These are phyloP conservation scores for Anser brachyrhynchus DNA, from an alignment of 2,113 vertebrate genomes.

Conservation along the genomic window DNA sequence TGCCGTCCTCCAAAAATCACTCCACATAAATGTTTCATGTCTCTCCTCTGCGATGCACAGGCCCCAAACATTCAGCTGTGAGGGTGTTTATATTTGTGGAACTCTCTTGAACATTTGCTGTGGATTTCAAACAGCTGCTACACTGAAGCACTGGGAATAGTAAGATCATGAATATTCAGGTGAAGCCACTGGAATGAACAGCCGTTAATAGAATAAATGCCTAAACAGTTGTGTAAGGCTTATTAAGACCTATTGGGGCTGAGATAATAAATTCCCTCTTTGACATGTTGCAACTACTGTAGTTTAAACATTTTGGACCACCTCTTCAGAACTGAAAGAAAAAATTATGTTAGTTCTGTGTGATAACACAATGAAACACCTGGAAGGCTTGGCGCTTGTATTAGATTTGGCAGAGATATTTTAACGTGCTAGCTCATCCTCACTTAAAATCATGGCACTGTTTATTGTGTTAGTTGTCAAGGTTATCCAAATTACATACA, in stretches of 20 bases:
- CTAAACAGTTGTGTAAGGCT: conserved; percentile 88
- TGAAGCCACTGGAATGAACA: conserved; percentile 90
- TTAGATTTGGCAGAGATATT: conserved; percentile 74
- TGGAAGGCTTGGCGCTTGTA: conserved; percentile 78
- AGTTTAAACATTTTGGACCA: conserved; percentile 82
- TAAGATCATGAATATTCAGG: conserved; percentile 96
- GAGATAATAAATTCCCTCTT: conserved; percentile 85
- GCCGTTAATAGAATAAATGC: conserved; percentile 90
- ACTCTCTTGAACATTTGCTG: conserved; percentile 86
- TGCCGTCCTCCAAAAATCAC: conserved; percentile 68
- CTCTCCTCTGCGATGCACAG: conserved; percentile 68
- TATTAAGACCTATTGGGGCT: conserved; percentile 86
- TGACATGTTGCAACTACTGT: conserved; percentile 82
- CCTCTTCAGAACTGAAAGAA: conserved; percentile 79
- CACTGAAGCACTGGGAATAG: conserved; percentile 85
- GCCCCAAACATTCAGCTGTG: conserved; percentile 77
- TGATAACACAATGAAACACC: conserved; percentile 83
- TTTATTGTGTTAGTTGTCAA: conserved; percentile 72
- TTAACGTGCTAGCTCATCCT: conserved; percentile 41
- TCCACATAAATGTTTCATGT: conserved; percentile 81
- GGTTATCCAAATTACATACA: conserved; percentile 60
- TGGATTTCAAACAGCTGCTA: conserved; percentile 89
- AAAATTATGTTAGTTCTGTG: conserved; percentile 79
- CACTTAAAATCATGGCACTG: conserved; percentile 65
- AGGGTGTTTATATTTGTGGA: conserved; percentile 86